These are phyloP conservation scores for Lutraria lutraria DNA, from an alignment of 2,888 invertebrate species.

Conservation along the genomic window DNA sequence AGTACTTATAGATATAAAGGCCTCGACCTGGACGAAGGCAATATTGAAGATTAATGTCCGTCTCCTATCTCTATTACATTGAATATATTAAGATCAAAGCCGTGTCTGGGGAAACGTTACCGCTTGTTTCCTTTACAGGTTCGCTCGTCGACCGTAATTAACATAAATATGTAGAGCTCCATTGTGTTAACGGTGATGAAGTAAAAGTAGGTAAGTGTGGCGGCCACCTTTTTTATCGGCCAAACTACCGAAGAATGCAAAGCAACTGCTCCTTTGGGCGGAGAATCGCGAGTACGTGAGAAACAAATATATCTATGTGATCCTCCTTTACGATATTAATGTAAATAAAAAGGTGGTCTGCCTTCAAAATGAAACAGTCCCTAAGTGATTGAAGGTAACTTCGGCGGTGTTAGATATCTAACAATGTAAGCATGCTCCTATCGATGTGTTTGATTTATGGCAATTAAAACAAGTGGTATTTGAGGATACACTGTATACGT, in stretches of 20 bases:
- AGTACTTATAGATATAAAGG: neutral
- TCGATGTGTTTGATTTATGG: neutral
- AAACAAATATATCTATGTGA: slow-evolving; percentile 20
- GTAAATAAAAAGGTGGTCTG: slow-evolving; percentile 46
- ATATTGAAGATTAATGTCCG: slow-evolving; percentile 44
- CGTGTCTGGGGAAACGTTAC: slow-evolving; percentile 31
- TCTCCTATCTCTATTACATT: slow-evolving; percentile 48
- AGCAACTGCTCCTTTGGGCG: slow-evolving; percentile 28
- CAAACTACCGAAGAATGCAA: slow-evolving; percentile 53
- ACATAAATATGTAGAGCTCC: neutral
- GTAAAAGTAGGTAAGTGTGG: slow-evolving; percentile 20
- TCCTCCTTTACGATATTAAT: slow-evolving; percentile 15
- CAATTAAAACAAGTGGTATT: neutral
- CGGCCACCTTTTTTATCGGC: slow-evolving; percentile 48
- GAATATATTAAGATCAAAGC: slow-evolving; percentile 47
- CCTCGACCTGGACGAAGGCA: slow-evolving; percentile 33
- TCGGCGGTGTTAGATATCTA: neutral
- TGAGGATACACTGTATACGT: neutral
- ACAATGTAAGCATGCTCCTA: neutral
- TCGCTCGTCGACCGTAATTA: neutral
- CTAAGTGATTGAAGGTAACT: neutral
- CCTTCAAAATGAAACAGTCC: slow-evolving; percentile 19
- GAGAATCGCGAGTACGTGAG: slow-evolving; percentile 47
- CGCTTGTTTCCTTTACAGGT: neutral
- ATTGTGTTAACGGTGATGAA: neutral